These are phyloP conservation scores for Acrobasis consociella DNA, from an alignment of 2,888 invertebrate species.

Conservation along the genomic window DNA sequence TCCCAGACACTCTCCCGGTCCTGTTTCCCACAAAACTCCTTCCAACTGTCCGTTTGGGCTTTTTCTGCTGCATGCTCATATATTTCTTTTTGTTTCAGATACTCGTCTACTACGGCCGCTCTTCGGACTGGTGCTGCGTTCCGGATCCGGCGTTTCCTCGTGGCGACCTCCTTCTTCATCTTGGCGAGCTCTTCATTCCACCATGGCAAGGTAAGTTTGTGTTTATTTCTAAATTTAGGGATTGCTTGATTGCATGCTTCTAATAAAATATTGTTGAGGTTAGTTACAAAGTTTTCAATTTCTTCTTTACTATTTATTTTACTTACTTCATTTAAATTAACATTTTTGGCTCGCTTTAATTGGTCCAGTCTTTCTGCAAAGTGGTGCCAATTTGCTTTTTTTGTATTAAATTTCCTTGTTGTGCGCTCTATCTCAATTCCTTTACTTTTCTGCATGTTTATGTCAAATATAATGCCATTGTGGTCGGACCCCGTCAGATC, in stretches of 20 bases:
- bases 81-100: not conserved
- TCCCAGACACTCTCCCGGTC: too few relatives aligned
- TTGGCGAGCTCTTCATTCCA: not conserved
- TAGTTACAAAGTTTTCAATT: too few relatives aligned
- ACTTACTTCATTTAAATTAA: too few relatives aligned
- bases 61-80: not conserved
- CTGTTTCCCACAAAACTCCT: not conserved
- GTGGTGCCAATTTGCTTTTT: slow-evolving; percentile 28
- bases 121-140: not conserved
- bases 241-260: not conserved
- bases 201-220: not conserved
- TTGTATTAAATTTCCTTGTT: too few relatives aligned
- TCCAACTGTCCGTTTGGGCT: not conserved
- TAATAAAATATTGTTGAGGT: not conserved
- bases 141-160: not conserved
- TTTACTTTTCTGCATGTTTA: slow-evolving; percentile 25
- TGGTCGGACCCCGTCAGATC: not conserved
- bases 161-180: too few relatives aligned
- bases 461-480: not conserved
- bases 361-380: too few relatives aligned
- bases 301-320: too few relatives aligned
- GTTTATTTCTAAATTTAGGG: not conserved
- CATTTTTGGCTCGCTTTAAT: too few relatives aligned
- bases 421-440: slow-evolving; percentile 12
- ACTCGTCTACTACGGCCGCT: not conserved